Base-by-base conservation (phyloP, 2,797 vertebrate species). In the Fringilla coelebs region DNA sequence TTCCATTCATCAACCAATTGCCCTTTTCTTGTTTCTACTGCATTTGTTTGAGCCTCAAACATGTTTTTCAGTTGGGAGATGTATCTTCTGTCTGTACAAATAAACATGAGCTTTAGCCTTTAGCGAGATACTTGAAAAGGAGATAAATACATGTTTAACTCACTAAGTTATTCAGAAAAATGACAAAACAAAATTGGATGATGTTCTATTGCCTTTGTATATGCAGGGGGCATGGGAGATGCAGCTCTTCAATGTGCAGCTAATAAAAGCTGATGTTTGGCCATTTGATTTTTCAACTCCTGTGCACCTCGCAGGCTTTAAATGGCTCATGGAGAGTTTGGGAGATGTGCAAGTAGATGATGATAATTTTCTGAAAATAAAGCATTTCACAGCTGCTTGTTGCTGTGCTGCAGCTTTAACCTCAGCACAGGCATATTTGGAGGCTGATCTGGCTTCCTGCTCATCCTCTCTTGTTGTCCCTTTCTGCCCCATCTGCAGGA, bases 21-120 rank as follows among this genome's bases (percentile, higher is more conserved):
- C 83, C 86, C 76, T 88, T 94, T 96, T 89, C 88, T 55, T 74
- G 16, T 79, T 90, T 17, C 29, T 71, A 54, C 73, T 91, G 65
- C 28, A 5, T 95, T 94, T 94, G 60, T 93, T 79, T 91, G 76
- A 93, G 63, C 89, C 57, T 89, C 80, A 75, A 24, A 80, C 49
- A 7, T 32, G 43, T 86, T 95, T 94, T 75, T 68, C 87, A 57
- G 54, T 88, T 91, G 67, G 32, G 83, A 89, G 72, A 63, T 68
- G 10, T 34, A 46, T 90, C 57, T 87, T 38, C 72, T 89, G 80
- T 67, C 91, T 92, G 49, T 73, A 58, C 83, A 84, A 92, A 75
- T 89, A 89, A 95, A 93, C 36, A 68, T 0, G 16, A 90, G 72
- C 72, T 91, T 91, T 97, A 93, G 93, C 91, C 93, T 91, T 94